These are phyloP conservation scores for Quiscalus mexicanus DNA, from an alignment of 2,113 vertebrate species.

Conservation along the genomic window DNA sequence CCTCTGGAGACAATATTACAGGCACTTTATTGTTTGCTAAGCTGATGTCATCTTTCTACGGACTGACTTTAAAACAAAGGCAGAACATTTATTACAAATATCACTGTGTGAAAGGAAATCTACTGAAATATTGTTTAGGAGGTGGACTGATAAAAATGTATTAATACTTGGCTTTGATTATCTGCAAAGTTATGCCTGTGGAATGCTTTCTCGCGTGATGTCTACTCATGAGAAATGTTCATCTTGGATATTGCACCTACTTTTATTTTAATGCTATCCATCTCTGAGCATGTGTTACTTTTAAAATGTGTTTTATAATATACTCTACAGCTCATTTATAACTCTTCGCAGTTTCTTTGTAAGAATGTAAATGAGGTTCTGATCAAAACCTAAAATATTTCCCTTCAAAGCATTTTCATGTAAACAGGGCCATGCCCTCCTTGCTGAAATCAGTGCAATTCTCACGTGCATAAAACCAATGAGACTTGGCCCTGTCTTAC, in stretches of 20 bases:
- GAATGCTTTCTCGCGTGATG: constrained; percentile 71
- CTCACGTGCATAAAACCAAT: not conserved
- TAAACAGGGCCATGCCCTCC: not conserved
- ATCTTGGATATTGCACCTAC: constrained; percentile 51
- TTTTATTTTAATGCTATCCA: constrained; percentile 49
- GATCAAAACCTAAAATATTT: constrained; percentile 60
- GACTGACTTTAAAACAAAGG: constrained; percentile 92
- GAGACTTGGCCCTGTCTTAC: not conserved
- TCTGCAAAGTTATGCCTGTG: constrained; percentile 76
- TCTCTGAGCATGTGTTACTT: constrained; percentile 63
- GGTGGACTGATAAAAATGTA: constrained; percentile 83
- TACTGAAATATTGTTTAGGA: constrained; percentile 90
- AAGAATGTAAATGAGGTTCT: constrained; percentile 65
- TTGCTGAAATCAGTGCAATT: not conserved
- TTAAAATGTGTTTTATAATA: constrained; percentile 59
- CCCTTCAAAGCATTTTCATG: constrained; percentile 49
- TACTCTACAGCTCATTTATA: constrained; percentile 69
- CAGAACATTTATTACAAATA: constrained; percentile 93
- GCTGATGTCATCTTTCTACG: constrained; percentile 98
- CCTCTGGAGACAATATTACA: constrained; percentile 94
- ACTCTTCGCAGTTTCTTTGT: constrained; percentile 39
- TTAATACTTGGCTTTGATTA: constrained; percentile 81
- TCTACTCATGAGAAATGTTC: constrained; percentile 58
- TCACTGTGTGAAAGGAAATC: constrained; percentile 97
- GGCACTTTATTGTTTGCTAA: constrained; percentile 96